A percentile compares a stretch with the other conserved stretches of the same genome.
These are phyloP conservation scores for Amazona vittata DNA, from an alignment of 2,113 vertebrate species.

Conservation along the genomic window DNA sequence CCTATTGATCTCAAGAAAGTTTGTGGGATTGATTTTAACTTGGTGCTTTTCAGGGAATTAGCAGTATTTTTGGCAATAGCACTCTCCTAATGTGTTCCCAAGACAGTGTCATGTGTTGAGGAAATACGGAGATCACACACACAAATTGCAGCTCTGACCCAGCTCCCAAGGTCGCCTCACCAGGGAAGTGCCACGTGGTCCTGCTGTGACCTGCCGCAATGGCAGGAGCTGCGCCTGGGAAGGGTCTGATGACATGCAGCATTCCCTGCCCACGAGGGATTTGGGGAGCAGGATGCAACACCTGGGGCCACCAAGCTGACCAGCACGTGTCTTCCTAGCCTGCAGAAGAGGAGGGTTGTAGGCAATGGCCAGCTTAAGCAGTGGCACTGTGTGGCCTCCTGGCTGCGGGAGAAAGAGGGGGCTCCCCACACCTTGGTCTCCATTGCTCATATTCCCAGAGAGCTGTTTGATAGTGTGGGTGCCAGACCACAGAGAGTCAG, in stretches of 20 bases:
- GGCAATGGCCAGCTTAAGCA: neutral
- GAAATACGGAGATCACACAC: neutral
- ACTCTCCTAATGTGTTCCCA: neutral
- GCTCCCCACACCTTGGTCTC: neutral
- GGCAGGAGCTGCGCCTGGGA: accelerated
- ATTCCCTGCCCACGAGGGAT: neutral
- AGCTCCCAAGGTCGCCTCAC: accelerated
- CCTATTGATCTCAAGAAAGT: slow-evolving; percentile 49
- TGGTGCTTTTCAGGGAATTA: slow-evolving; percentile 20
- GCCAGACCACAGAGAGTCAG: accelerated
- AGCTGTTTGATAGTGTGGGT: neutral
- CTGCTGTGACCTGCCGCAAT: neutral
- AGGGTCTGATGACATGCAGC: accelerated
- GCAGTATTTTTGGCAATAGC: slow-evolving; percentile 12
- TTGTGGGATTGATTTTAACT: slow-evolving; percentile 52
- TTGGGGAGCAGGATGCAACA: neutral
- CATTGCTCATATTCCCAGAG: accelerated
- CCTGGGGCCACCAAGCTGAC: neutral
- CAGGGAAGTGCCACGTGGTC: accelerated
- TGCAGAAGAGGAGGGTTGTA: accelerated
- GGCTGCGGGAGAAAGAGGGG: neutral
- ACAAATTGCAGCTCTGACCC: neutral
- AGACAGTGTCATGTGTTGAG: neutral
- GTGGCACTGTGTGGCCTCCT: neutral
- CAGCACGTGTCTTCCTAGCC: accelerated